Base-by-base conservation (phyloP, 2,797 vertebrate genomes). In the Anguilla anguilla region DNA sequence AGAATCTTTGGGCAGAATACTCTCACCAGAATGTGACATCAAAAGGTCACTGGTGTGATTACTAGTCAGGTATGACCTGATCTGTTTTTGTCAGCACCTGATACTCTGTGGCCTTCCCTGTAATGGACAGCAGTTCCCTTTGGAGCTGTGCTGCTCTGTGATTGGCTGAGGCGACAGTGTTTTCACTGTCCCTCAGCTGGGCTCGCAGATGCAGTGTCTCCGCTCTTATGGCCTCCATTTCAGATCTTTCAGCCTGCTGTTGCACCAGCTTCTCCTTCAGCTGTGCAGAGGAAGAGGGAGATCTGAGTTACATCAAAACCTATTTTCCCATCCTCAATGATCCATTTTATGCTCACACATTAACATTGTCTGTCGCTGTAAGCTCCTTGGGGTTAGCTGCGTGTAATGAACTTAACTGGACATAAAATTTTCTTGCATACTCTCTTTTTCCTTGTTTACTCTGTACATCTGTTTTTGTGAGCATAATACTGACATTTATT, bases 161-260 rank as follows among this genome's bases (percentile, higher is more conserved):
- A 93, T 92, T 92, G 92, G 96, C 93, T 92, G 95, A 94, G 95
- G 95, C 95, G 94, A 96, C 96, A 92, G 96, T 95, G 91, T 95
- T 93, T 88, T 97, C 95, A 91, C 95, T 96, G 93, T 95, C 94
- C 91, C 94, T 94, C 89, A 96, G 95, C 92, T 95, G 93, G 89
- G 94, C 92, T 74, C 93, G 94, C 89, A 96, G 94, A 92, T 93
- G 93, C 86, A 92, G 94, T 91, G 96, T 94, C 93, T 95, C 94
- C 9, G 86, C 94, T 92, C 92, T 94, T 94, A 95, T 93, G 91
- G 93, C 93, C 88, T 95, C 92, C 90, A 94, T 93, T 90, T 95
- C 94, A 85, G 90, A 92, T 90, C 79, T 5, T 35, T 87, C 92
- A 87, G 90, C 91, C 86, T 93, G 91, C 88, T 93, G 91, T 82